Evolutionary conservation across 1,140 invertebrate genomes (phyloP), one percentile per base, ranked within the genome.

Genomic region (Drosophila chauvacae): DNA sequence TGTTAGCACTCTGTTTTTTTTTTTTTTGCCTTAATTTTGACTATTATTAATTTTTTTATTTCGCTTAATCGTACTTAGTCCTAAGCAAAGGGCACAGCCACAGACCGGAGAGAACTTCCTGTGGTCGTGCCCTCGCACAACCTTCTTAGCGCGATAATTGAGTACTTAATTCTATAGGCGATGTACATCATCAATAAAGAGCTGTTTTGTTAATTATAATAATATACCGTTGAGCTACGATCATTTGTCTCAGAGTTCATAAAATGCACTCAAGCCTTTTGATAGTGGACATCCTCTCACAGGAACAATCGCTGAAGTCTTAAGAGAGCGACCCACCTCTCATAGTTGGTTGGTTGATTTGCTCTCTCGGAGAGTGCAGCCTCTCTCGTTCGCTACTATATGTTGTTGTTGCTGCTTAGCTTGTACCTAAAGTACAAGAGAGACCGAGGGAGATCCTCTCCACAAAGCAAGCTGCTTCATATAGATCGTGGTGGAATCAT

Each of bases 151-250:
- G 53, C 50, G 37, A 58, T 44, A 39, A 53, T 20, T 74, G 47
- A 59, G 63, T 56, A 62, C 65, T 74, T 83, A 59, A 68, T 48
- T 65, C 37, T 44, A 57, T 61, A 58, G 62, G 55, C 35, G 35
- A 70, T 50, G 30, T 62, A 53, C 58, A 58, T 57, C 57, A 51
- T 50, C 33, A 83, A 71, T 84, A 82, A 82, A 74, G 45, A 75
- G 20, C 53, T 83, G 80, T 80, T 84, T 83, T 83, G 70, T 80
- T 83, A 83, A 76, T 35, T 51, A n/a, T 30, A 30, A 28, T 48
- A 10, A 48, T 35, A 35, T 13, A 35, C 33, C 11, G 33, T 0
- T 35, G 4, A 13, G 37, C 13, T 14, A 14, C 0, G 14, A 6
- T 42, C 41, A 42, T 10, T 3, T 16, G 39, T 3, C 0, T 13